Evolutionary conservation across 2,888 invertebrate species (phyloP).

Genomic region (Scaptomyza cyrtandrae): DNA sequence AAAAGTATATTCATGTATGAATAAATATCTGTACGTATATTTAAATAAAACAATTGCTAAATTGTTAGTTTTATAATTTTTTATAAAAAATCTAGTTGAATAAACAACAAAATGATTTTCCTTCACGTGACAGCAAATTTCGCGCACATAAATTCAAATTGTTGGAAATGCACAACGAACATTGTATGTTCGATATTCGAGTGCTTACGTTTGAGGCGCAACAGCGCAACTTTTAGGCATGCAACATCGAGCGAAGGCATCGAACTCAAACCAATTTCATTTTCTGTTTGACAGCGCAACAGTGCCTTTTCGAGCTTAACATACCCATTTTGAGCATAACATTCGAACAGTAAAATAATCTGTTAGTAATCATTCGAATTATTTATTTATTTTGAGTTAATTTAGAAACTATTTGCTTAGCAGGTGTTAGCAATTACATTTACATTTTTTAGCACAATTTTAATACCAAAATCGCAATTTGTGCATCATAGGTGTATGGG

Average conservation of each 20-base stretch:
- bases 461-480: not conserved
- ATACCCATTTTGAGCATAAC: constrained; percentile 48
- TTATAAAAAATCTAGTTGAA: too few species aligned
- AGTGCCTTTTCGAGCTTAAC: constrained; percentile 51
- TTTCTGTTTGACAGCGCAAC: constrained; percentile 8
- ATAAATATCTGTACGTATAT: too few species aligned
- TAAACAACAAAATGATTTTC: not conserved
- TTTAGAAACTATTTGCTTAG: not conserved
- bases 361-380: constrained; percentile 22
- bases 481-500: not conserved
- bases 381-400: not conserved
- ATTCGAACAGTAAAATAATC: constrained; percentile 1
- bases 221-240: constrained; percentile 1
- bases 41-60: not conserved
- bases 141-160: constrained; percentile 38
- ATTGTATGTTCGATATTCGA: constrained; percentile 8
- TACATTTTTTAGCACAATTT: not conserved
- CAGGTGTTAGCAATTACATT: not conserved
- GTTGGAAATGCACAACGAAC: constrained; percentile 10
- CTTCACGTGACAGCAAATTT: not conserved
- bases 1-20: not conserved
- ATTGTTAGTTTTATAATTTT: not conserved
- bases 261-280: constrained; percentile 32
- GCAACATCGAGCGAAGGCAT: constrained; percentile 50
- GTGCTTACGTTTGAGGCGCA: constrained; percentile 19